These are phyloP conservation scores for Tillus elongatus DNA, from an alignment of 2,888 invertebrate species.

Conservation along the genomic window DNA sequence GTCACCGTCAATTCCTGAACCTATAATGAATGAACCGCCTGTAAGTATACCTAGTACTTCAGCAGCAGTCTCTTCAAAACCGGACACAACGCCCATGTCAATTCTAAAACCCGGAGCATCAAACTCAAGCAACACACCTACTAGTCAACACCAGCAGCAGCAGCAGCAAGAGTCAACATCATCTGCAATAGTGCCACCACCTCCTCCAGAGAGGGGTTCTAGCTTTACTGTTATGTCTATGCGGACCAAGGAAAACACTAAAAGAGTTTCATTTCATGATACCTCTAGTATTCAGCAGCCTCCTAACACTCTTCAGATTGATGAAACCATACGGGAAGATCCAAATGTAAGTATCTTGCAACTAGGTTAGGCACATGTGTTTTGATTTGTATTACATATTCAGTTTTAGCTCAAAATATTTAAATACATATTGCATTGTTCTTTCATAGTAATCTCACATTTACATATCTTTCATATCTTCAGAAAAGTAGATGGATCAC, in stretches of 20 bases:
- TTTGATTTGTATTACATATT: no score
- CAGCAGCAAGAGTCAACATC: constrained; percentile 24
- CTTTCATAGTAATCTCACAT: no score
- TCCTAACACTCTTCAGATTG: constrained; percentile 43
- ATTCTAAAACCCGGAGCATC: constrained; percentile 39
- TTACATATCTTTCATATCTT: no score
- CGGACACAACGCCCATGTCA: constrained; percentile 34
- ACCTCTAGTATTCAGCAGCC: constrained; percentile 33
- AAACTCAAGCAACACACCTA: constrained; percentile 8
- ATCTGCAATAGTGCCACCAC: constrained; percentile 47
- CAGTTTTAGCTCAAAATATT: no score
- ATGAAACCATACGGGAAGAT: constrained; percentile 58
- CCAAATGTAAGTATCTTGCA: constrained; percentile 78
- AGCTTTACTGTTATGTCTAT: constrained; percentile 79
- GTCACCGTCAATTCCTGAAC: constrained; percentile 35
- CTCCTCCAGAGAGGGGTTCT: constrained; percentile 81
- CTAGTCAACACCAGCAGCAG: constrained; percentile 15
- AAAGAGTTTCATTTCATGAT: constrained; percentile 40
- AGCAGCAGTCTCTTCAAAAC: constrained; percentile 34
- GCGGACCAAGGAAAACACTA: constrained; percentile 39
- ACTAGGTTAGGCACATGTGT: no score
- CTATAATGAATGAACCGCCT: constrained; percentile 36
- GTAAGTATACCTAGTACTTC: constrained; percentile 32
- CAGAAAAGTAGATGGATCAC: no score
- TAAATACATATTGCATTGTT: no score